Percentiles rank a stretch among this genome's conserved stretches.
Evolutionary conservation across 2,888 invertebrate genomes (phyloP).

Genomic region (Leptinotarsa rubiginosa): DNA sequence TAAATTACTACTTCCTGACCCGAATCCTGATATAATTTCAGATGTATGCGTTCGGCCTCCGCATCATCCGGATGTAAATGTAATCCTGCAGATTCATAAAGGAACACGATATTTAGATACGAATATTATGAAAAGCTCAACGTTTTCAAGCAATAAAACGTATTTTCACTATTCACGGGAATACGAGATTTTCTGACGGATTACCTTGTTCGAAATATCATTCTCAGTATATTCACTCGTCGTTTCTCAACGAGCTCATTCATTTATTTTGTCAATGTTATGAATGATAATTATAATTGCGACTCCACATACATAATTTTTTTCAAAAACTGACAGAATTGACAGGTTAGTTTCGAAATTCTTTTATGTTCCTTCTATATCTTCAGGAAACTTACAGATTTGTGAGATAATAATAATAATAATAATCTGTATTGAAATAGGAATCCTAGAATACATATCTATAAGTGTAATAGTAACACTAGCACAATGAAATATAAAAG

Average conservation of each 20-base stretch:
- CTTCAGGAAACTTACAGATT: too few species aligned
- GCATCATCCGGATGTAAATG: background rate
- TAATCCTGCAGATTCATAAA: background rate
- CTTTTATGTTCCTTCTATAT: too few species aligned
- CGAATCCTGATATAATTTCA: background rate
- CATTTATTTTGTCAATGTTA: background rate
- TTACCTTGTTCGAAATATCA: background rate
- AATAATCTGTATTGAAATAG: too few species aligned
- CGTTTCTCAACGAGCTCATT: background rate
- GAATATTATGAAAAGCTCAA: conserved; percentile 6
- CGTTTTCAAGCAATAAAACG: background rate
- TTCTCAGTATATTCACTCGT: background rate
- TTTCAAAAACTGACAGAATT: too few species aligned
- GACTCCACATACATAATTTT: too few species aligned
- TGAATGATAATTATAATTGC: background rate
- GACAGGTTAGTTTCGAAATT: too few species aligned
- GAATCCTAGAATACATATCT: too few species aligned
- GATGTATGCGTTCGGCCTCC: background rate
- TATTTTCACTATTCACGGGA: background rate
- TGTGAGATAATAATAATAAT: too few species aligned
- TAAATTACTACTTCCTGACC: conserved; percentile 5
- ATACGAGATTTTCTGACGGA: background rate
- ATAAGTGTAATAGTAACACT: too few species aligned
- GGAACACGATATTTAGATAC: conserved; percentile 2
- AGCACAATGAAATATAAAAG: too few species aligned